Percentiles rank a stretch among this genome's conserved stretches.
Conservation (phyloP, 2,113 vertebrate species). For the Coryphaenoides rupestris region DNA sequence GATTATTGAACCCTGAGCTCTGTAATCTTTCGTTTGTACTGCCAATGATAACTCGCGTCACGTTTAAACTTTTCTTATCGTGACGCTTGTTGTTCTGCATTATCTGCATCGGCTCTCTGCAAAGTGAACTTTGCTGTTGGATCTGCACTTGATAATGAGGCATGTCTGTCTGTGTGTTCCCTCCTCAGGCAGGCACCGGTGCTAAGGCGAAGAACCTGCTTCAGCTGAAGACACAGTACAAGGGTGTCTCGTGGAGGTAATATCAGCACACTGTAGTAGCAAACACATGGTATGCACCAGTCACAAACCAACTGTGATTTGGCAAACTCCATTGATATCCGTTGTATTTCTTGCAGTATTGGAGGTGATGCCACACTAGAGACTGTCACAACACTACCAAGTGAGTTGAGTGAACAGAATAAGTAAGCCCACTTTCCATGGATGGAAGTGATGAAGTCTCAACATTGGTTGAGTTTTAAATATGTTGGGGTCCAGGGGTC, state of each 20-base stretch:
- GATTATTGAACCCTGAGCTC: constrained; percentile 37
- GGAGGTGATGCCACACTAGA: constrained; percentile 81
- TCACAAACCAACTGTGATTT: background rate
- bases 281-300: background rate
- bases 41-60: constrained; percentile 13
- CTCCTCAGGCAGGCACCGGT: constrained; percentile 73
- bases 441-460: too few relatives aligned
- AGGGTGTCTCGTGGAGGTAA: constrained; percentile 88
- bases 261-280: background rate
- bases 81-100: too few relatives aligned
- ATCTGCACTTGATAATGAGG: background rate
- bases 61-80: background rate
- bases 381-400: constrained; percentile 83
- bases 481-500: too few relatives aligned
- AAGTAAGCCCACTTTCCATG: too few relatives aligned
- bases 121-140: background rate
- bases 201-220: constrained; percentile 65
- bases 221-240: constrained; percentile 62
- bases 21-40: background rate
- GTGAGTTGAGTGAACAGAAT: constrained; percentile 71
- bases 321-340: background rate
- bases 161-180: constrained; percentile 9
- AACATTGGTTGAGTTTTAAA: too few relatives aligned
- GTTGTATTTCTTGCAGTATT: constrained; percentile 69
- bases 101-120: background rate